Evolutionary conservation across 2,888 invertebrate species (phyloP).

Genomic region (Mellilla xanthometata): DNA sequence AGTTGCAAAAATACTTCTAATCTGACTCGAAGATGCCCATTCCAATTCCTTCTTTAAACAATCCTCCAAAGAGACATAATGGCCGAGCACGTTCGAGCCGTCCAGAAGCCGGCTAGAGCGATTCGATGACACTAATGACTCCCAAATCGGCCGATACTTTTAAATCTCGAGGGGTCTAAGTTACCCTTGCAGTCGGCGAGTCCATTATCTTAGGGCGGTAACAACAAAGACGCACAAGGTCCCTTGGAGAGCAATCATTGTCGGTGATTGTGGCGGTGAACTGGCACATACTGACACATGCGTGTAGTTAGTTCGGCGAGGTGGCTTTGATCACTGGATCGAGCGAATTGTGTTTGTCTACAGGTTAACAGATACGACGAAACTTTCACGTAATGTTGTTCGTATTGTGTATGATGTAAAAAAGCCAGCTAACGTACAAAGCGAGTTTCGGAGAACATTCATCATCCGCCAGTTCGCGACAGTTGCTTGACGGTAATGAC

Average conservation of each 20-base stretch:
- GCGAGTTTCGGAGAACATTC: conserved; percentile 2
- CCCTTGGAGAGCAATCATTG: conserved; percentile 59
- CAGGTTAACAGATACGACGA: conserved; percentile 1
- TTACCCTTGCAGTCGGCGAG: conserved; percentile 49
- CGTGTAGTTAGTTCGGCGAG: conserved; percentile 42
- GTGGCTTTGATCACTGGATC: conserved; percentile 11
- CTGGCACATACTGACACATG: conserved; percentile 45
- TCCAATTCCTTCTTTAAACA: conserved; percentile 42
- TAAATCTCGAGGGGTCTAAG: conserved; percentile 58
- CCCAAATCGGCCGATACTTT: conserved; percentile 61
- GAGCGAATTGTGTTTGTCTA: conserved; percentile 8
- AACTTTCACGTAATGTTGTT: neutral
- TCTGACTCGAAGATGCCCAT: conserved; percentile 32
- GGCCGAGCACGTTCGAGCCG: conserved; percentile 25
- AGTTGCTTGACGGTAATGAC: conserved; percentile 30
- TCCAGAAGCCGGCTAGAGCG: conserved; percentile 67
- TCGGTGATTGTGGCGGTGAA: conserved; percentile 56
- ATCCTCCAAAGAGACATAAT: conserved; percentile 40
- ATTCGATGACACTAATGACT: conserved; percentile 78
- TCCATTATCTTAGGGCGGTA: conserved; percentile 64
- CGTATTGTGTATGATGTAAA: neutral
- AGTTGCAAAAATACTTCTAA: conserved; percentile 68
- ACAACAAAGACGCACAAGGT: conserved; percentile 58
- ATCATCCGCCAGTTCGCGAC: conserved; percentile 18
- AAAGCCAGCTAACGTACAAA: neutral